These are phyloP conservation scores for Mactra quadrangularis DNA, from an alignment of 1,140 invertebrate species.

Conservation along the genomic window DNA sequence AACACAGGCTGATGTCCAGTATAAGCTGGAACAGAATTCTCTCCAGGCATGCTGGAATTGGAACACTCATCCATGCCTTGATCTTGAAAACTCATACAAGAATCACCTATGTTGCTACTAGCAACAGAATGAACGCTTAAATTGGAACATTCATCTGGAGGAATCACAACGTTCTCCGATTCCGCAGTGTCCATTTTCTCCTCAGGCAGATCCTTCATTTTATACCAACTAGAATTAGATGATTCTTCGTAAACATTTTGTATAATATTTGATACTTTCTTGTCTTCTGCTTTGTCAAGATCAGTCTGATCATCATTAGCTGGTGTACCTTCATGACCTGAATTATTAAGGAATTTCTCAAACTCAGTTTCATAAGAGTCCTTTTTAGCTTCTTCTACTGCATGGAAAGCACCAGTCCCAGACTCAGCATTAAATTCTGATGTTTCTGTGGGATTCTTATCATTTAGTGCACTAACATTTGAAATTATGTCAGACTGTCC, in stretches of 20 bases:
- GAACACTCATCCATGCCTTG: constrained; percentile 29
- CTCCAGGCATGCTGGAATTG: constrained; percentile 38
- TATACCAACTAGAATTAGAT: constrained; percentile 54
- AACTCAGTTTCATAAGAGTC: constrained; percentile 49
- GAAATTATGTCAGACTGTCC: background rate
- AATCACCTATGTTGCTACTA: constrained; percentile 39
- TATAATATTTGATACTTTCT: background rate
- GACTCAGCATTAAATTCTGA: no score
- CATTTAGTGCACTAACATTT: background rate
- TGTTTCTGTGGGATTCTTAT: background rate
- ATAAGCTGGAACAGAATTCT: constrained; percentile 9
- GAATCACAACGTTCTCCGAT: background rate
- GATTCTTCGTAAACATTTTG: constrained; percentile 14
- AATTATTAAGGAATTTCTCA: constrained; percentile 12
- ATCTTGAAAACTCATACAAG: constrained; percentile 50
- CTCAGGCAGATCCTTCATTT: constrained; percentile 16
- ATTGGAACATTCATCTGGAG: constrained; percentile 39
- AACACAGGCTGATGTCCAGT: constrained; percentile 37
- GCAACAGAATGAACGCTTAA: constrained; percentile 25
- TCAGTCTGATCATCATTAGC: background rate
- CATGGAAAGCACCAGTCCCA: constrained; percentile 8
- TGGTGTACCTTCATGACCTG: background rate
- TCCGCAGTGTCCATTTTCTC: constrained; percentile 5
- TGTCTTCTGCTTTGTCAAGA: background rate
- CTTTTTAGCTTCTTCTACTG: constrained; percentile 22